These are phyloP conservation scores for Campylorhamphus procurvoides DNA, from an alignment of 2,113 vertebrate species.

Conservation along the genomic window DNA sequence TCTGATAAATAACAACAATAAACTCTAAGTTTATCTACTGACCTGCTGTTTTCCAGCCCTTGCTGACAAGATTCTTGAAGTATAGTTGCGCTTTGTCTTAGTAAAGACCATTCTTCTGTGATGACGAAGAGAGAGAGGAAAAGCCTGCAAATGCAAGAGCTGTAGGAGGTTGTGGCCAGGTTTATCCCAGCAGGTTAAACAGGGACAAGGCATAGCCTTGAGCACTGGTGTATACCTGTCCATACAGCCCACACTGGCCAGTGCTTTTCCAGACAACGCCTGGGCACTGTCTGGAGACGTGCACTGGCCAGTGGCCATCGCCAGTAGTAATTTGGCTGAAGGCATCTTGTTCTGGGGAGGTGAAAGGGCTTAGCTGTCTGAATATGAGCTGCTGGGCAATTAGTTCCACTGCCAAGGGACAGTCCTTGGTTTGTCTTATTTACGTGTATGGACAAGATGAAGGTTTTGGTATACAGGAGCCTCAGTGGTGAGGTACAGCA, in stretches of 20 bases:
- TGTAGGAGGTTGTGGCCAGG: neutral
- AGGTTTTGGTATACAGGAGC: neutral
- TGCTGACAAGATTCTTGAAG: neutral
- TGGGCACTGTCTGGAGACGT: neutral
- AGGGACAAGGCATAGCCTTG: neutral
- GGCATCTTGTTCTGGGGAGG: constrained; percentile 2
- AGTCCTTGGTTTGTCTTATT: constrained; percentile 4
- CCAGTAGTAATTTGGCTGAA: constrained; percentile 17
- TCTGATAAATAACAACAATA: neutral
- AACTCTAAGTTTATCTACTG: neutral
- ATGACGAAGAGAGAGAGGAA: neutral
- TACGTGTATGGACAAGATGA: constrained; percentile 11
- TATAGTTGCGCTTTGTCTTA: neutral
- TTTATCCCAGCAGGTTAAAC: constrained; percentile 11
- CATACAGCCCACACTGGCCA: neutral
- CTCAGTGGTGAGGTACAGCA: neutral
- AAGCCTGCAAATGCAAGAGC: neutral
- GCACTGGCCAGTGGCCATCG: constrained; percentile 5
- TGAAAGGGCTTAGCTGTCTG: constrained; percentile 51
- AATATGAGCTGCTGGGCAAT: neutral
- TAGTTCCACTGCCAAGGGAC: neutral
- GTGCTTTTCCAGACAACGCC: neutral
- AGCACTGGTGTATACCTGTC: neutral
- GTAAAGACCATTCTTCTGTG: neutral
- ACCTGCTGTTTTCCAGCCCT: neutral